Percentiles rank a stretch among this genome's conserved stretches.
These are phyloP conservation scores for Sternotherus odoratus DNA, from an alignment of 2,797 vertebrate genomes.

Conservation along the genomic window DNA sequence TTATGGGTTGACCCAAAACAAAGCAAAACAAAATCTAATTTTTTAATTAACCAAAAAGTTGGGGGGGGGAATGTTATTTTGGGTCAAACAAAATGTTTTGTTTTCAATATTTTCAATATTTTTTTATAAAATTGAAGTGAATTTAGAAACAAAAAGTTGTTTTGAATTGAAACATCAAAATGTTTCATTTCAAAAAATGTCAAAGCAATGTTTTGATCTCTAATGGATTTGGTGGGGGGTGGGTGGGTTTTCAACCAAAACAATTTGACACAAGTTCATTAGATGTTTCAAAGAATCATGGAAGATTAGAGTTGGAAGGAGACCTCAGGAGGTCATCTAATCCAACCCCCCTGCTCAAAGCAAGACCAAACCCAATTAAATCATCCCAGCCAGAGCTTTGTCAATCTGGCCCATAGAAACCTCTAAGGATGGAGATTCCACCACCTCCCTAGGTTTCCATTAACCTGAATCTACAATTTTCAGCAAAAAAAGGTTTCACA, in stretches of 20 bases:
- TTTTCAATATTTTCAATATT: background rate
- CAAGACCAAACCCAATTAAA: too few relatives aligned
- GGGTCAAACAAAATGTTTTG: background rate
- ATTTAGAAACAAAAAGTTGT: background rate
- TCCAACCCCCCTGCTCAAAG: too few relatives aligned
- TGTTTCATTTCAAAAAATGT: background rate
- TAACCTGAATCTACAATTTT: background rate
- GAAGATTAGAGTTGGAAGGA: too few relatives aligned
- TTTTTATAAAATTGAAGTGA: background rate
- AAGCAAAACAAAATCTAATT: background rate
- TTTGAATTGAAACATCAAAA: background rate
- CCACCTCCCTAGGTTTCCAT: background rate
- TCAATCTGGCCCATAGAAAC: too few relatives aligned
- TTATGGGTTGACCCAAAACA: background rate
- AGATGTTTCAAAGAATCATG: background rate
- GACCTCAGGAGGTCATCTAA: too few relatives aligned
- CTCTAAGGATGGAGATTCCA: too few relatives aligned
- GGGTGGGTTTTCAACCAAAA: background rate
- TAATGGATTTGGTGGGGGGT: background rate
- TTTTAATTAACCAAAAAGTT: background rate
- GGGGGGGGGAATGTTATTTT: background rate
- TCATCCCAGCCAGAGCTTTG: too few relatives aligned
- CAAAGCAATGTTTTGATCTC: background rate
- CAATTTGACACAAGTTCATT: background rate
- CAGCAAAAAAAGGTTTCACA: background rate